A percentile compares a stretch with the other conserved stretches of the same genome.
phyloP scores from a whole-genome alignment of 2,888 invertebrate genomes.

The Nudaria mundana region DNA sequence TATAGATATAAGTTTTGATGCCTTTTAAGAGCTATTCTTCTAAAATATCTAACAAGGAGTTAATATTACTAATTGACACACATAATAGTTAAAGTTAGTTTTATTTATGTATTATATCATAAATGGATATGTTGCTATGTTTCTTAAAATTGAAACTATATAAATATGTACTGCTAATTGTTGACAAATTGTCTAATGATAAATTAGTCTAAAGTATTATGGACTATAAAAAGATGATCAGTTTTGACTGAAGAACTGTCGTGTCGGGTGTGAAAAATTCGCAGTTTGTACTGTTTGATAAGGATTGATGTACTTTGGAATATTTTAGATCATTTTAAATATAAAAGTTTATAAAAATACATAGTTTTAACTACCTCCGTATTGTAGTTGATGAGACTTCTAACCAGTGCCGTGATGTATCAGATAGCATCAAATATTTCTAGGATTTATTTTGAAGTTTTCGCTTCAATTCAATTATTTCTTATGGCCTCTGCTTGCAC shows the following conservation, averaged over 20 bases:
- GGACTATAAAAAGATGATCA: conserved; percentile 31
- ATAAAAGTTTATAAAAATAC: background rate
- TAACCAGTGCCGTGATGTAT: too few species aligned
- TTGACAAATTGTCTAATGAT: conserved; percentile 51
- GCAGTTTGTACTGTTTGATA: conserved; percentile 9
- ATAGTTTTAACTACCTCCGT: too few species aligned
- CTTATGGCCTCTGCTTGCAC: too few species aligned
- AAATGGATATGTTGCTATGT: conserved; percentile 44
- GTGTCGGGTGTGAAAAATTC: conserved; percentile 36
- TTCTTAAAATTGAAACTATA: conserved; percentile 38
- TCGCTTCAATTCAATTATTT: too few species aligned
- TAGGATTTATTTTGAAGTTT: too few species aligned
- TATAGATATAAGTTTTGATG: background rate
- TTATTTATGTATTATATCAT: conserved; percentile 37
- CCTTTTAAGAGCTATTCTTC: conserved; percentile 2
- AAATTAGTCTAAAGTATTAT: conserved; percentile 50
- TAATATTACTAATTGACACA: conserved; percentile 29
- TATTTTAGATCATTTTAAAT: background rate
- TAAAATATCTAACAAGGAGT: conserved; percentile 1
- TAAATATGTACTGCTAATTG: conserved; percentile 53
- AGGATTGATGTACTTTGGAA: conserved; percentile 8
- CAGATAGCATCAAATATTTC: too few species aligned
- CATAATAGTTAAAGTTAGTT: conserved; percentile 14
- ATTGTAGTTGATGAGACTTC: too few species aligned
- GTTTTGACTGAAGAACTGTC: conserved; percentile 25